Percentiles rank a stretch among this genome's conserved stretches.
Conservation (phyloP, 2,797 vertebrate genomes). For the Scolopax rusticola region DNA sequence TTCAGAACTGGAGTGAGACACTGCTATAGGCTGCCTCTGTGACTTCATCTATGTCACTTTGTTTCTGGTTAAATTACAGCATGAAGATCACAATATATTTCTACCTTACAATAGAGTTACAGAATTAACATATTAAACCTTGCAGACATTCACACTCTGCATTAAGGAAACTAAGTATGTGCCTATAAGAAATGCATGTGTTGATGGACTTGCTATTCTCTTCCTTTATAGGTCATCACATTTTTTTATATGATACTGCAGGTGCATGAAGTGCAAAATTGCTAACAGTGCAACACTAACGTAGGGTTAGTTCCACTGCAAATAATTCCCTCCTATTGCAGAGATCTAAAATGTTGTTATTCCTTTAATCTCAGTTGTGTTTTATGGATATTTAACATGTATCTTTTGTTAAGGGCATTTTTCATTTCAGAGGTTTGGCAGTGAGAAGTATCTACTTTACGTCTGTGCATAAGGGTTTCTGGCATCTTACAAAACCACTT, state of each 20-base stretch:
- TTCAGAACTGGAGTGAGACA: background rate
- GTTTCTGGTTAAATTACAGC: background rate
- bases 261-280: background rate
- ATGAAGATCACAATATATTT: background rate
- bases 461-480: background rate
- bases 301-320: background rate
- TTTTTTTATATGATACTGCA: background rate
- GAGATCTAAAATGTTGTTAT: background rate
- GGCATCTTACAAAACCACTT: background rate
- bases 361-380: background rate
- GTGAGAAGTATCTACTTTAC: background rate
- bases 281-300: background rate
- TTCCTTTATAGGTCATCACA: background rate
- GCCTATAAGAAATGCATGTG: background rate
- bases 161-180: background rate
- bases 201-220: background rate
- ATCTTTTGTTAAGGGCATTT: background rate
- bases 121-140: background rate
- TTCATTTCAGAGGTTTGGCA: background rate
- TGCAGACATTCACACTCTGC: background rate
- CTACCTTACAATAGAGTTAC: background rate
- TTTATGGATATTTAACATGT: background rate
- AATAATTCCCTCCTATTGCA: background rate
- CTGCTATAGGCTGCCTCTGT: background rate
- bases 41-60: background rate